A percentile compares a stretch with the other conserved stretches of the same genome.
phyloP scores from a whole-genome alignment of 2,888 invertebrate species.

The Cheilosia vernalis region DNA sequence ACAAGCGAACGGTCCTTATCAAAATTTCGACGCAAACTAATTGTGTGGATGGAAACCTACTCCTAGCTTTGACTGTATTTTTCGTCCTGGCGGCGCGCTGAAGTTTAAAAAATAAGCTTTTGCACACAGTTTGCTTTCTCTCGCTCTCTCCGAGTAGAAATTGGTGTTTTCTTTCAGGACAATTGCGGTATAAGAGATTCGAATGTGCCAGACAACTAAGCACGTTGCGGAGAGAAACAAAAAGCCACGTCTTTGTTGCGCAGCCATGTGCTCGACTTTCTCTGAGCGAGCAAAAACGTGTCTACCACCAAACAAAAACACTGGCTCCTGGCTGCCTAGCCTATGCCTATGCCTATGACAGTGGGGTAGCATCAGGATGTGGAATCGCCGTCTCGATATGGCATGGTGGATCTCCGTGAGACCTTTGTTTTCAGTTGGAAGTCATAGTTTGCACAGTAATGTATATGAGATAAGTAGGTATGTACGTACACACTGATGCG shows the following conservation, averaged over 20 bases:
- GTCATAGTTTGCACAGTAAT: constrained; percentile 66
- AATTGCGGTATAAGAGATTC: constrained; percentile 57
- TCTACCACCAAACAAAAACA: not conserved
- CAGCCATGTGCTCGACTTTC: constrained; percentile 66
- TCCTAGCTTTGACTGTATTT: constrained; percentile 71
- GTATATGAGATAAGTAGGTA: constrained; percentile 40
- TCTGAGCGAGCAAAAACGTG: constrained; percentile 8
- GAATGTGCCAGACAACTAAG: not conserved
- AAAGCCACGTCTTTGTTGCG: constrained; percentile 58
- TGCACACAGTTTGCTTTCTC: not conserved
- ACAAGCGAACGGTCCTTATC: constrained; percentile 71
- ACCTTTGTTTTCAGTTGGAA: constrained; percentile 59
- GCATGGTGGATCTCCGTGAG: not conserved
- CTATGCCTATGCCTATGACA: too few species aligned
- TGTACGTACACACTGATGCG: constrained; percentile 29
- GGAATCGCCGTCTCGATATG: not conserved
- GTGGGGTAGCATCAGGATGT: not conserved
- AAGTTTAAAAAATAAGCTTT: constrained; percentile 48
- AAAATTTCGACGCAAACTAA: constrained; percentile 73
- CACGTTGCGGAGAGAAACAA: not conserved
- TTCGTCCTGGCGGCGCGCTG: constrained; percentile 56
- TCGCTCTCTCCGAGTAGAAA: constrained; percentile 9
- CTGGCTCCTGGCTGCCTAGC: not conserved
- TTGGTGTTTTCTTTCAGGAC: too few species aligned
- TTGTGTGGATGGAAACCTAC: constrained; percentile 44